Conservation (phyloP, 2,797 vertebrate species). For the Lithobates sylvaticus region DNA sequence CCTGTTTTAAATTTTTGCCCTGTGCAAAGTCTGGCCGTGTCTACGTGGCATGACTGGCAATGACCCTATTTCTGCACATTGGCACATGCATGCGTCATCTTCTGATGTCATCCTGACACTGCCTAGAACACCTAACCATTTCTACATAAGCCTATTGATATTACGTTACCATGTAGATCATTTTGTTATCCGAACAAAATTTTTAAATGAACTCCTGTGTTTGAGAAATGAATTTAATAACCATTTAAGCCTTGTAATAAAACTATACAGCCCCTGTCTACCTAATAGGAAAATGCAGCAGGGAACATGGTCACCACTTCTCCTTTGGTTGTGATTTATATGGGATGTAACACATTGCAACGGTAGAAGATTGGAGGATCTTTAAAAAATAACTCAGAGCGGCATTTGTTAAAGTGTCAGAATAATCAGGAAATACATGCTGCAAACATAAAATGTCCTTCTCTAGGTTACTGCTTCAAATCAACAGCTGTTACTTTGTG, state of each 20-base stretch:
- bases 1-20: too few relatives aligned
- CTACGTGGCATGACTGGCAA: too few relatives aligned
- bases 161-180: not conserved
- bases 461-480: conserved; percentile 52
- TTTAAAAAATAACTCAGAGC: conserved; percentile 49
- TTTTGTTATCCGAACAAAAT: not conserved
- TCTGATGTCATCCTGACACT: too few relatives aligned
- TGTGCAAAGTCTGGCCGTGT: too few relatives aligned
- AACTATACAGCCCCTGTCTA: not conserved
- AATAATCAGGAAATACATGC: conserved; percentile 50
- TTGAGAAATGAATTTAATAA: conserved; percentile 21
- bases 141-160: not conserved
- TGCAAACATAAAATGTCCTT: conserved; percentile 50
- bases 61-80: too few relatives aligned
- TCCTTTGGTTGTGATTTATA: conserved; percentile 43
- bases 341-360: conserved; percentile 24
- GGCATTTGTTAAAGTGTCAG: conserved; percentile 50
- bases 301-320: conserved; percentile 4
- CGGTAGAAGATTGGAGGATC: conserved; percentile 38
- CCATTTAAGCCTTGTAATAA: not conserved
- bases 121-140: not conserved
- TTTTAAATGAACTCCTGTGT: not conserved
- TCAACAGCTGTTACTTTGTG: conserved; percentile 47
- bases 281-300: not conserved
- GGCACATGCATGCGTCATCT: too few relatives aligned